Conservation (phyloP, 2,113 vertebrate genomes). For the Phycodurus eques region DNA sequence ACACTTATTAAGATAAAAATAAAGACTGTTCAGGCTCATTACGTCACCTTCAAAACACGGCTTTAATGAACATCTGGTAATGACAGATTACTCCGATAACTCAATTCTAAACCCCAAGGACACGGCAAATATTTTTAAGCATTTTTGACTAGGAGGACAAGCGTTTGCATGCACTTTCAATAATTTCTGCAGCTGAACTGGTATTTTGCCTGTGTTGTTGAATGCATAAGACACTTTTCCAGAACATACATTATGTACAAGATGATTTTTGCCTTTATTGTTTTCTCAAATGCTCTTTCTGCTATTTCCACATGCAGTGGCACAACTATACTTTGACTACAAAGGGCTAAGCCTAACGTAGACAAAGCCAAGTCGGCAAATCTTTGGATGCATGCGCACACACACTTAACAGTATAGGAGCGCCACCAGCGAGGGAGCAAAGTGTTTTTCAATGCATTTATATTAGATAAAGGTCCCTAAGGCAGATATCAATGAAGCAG, state of each 20-base stretch:
- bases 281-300: slow-evolving; percentile 29
- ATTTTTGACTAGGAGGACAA: no score
- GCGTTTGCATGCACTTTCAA: no score
- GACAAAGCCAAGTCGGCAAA: slow-evolving; percentile 74
- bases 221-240: background rate
- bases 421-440: slow-evolving; percentile 57
- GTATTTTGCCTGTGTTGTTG: no score
- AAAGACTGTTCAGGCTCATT: no score
- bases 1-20: no score
- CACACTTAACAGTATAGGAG: slow-evolving; percentile 63
- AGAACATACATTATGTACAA: background rate
- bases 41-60: no score
- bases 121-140: no score
- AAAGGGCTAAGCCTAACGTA: slow-evolving; percentile 71
- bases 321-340: slow-evolving; percentile 45
- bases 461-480: slow-evolving; percentile 81
- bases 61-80: no score
- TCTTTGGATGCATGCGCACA: slow-evolving; percentile 58
- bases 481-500: slow-evolving; percentile 79
- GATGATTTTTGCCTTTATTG: slow-evolving; percentile 5
- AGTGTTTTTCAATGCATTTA: slow-evolving; percentile 81
- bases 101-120: no score
- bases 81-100: no score
- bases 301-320: slow-evolving; percentile 45
- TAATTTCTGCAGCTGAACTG: no score